phyloP scores from a whole-genome alignment of 2,113 vertebrate genomes.

The Cyphomyrus plagiostoma region DNA sequence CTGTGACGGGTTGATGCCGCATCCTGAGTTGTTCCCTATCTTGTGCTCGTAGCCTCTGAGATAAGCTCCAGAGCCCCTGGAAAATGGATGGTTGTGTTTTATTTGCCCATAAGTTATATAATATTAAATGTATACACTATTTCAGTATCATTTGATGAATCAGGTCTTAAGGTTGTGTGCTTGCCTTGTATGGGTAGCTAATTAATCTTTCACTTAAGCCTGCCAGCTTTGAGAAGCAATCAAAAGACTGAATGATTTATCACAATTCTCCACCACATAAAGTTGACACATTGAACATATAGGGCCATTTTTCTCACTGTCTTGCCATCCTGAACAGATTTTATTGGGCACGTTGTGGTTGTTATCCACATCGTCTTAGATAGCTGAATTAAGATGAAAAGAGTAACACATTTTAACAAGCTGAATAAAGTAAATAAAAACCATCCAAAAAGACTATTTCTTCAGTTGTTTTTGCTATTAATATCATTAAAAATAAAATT shows the following conservation, averaged over 20 bases:
- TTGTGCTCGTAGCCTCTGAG: neutral
- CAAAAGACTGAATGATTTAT: constrained; percentile 24
- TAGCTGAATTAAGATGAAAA: neutral
- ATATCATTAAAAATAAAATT: neutral
- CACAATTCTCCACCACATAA: constrained; percentile 16
- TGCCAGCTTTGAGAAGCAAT: constrained; percentile 16
- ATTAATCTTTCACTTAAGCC: constrained; percentile 22
- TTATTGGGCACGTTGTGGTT: neutral
- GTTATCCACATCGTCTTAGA: neutral
- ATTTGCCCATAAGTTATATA: neutral
- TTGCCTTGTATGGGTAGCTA: neutral
- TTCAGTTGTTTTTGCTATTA: neutral
- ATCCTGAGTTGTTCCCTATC: neutral
- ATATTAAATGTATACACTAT: constrained; percentile 6
- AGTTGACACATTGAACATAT: constrained; percentile 15
- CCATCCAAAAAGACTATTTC: neutral
- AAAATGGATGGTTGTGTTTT: neutral
- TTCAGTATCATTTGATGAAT: constrained; percentile 15
- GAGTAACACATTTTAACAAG: neutral
- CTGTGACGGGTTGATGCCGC: neutral
- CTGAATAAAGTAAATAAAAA: neutral
- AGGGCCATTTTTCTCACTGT: constrained; percentile 18
- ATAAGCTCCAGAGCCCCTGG: neutral
- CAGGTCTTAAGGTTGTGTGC: constrained; percentile 3
- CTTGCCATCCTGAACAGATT: constrained; percentile 1